phyloP scores from a whole-genome alignment of 2,113 vertebrate genomes.

The Tupaia tana region DNA sequence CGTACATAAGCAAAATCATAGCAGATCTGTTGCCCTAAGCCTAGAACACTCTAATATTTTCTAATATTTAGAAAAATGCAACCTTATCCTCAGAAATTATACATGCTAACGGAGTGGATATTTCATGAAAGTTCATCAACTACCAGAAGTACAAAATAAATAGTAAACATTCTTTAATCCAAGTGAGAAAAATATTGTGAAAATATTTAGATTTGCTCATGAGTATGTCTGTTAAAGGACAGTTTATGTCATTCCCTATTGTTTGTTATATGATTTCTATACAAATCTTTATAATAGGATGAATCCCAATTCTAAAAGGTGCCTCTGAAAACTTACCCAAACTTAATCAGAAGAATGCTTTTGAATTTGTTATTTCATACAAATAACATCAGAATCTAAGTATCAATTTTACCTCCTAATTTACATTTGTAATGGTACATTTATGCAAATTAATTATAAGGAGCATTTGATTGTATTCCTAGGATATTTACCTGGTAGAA shows the following conservation, averaged over 20 bases:
- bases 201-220: conserved; percentile 17
- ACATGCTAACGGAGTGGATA: neutral
- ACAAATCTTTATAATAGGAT: conserved; percentile 1
- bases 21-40: neutral
- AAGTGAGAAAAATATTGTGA: conserved; percentile 1
- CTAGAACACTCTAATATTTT: neutral
- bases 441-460: neutral
- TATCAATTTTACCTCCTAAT: neutral
- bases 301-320: neutral
- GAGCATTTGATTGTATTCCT: neutral
- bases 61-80: neutral
- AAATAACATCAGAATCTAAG: conserved; percentile 20
- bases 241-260: neutral
- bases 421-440: neutral
- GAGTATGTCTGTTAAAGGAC: neutral
- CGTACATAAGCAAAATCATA: neutral
- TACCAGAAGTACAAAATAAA: neutral
- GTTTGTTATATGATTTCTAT: neutral
- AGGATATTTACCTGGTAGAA: neutral
- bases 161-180: neutral
- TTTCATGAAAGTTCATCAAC: neutral
- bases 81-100: neutral
- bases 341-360: neutral
- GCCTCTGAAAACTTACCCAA: neutral
- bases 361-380: neutral